Evolutionary conservation across 2,113 vertebrate genomes (phyloP).

Genomic region (Austrofundulus limnaeus): DNA sequence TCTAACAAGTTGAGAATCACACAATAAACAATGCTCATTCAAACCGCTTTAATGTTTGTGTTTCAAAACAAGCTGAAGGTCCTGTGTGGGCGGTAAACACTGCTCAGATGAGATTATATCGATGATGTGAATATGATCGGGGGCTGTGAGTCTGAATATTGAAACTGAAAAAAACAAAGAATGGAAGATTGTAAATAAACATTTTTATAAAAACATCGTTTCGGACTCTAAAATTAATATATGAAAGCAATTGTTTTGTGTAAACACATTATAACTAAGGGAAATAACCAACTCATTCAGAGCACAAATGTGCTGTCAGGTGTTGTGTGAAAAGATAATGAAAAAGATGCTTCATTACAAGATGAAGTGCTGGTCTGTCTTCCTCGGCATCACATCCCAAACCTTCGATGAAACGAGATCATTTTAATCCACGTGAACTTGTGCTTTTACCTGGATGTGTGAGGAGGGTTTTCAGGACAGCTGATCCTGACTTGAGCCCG

Average conservation of each 20-base stretch:
- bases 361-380: neutral
- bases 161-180: too few species aligned
- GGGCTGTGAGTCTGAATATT: too few species aligned
- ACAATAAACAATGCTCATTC: too few species aligned
- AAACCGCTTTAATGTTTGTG: too few species aligned
- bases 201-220: too few species aligned
- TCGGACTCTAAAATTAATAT: neutral
- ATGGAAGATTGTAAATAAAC: too few species aligned
- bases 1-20: neutral
- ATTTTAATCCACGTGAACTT: neutral
- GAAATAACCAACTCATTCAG: slow-evolving; percentile 46
- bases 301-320: slow-evolving; percentile 34
- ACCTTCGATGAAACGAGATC: slow-evolving; percentile 13
- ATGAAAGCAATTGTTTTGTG: slow-evolving; percentile 27
- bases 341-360: slow-evolving; percentile 20
- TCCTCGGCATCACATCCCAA: slow-evolving; percentile 12
- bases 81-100: too few species aligned
- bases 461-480: slow-evolving; percentile 12
- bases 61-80: too few species aligned
- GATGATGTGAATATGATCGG: too few species aligned
- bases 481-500: slow-evolving; percentile 40
- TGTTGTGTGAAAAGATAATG: slow-evolving; percentile 19
- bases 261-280: slow-evolving; percentile 43
- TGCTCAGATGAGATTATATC: too few species aligned
- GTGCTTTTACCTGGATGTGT: slow-evolving; percentile 6